Evolutionary conservation across 2,797 vertebrate genomes (phyloP).

Genomic region (Sitta carolinensis): DNA sequence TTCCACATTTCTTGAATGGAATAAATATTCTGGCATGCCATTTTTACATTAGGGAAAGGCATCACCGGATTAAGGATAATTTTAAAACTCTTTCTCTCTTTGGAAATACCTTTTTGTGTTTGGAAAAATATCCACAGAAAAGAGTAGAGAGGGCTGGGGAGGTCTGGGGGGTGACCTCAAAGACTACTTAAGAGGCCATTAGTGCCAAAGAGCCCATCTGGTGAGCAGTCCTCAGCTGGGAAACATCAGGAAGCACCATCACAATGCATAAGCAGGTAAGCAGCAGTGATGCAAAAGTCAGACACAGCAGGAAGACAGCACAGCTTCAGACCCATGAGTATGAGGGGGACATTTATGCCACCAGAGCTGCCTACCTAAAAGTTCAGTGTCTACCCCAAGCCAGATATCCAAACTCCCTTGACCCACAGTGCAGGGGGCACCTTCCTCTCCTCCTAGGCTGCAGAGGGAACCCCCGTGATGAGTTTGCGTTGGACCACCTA

Average conservation of each 20-base stretch:
- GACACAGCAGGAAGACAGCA: accelerated
- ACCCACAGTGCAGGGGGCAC: neutral
- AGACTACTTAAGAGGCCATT: neutral
- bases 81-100: neutral
- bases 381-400: neutral
- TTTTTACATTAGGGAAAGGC: neutral
- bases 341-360: neutral
- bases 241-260: neutral
- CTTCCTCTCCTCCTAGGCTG: neutral
- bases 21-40: neutral
- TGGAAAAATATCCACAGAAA: neutral
- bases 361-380: neutral
- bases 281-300: neutral
- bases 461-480: accelerated
- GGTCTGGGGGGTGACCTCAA: neutral
- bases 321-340: neutral
- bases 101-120: neutral
- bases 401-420: neutral
- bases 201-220: neutral
- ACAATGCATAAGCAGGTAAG: neutral
- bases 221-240: neutral
- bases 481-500: neutral
- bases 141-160: neutral
- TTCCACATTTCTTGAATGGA: neutral
- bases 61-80: neutral